These are phyloP conservation scores for Zeuzera pyrina DNA, from an alignment of 2,888 invertebrate genomes.

Conservation along the genomic window DNA sequence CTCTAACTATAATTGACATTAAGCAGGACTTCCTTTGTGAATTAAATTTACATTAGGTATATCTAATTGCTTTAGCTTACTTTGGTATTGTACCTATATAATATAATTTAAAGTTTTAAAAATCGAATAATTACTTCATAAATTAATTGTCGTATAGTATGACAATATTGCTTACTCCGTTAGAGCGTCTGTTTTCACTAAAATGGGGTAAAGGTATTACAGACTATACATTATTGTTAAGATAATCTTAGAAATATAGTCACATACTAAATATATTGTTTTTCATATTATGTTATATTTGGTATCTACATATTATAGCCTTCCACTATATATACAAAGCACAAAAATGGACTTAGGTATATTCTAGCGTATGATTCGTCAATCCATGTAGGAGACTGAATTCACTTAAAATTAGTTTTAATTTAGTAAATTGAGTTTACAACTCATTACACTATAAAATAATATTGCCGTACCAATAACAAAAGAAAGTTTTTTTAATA, in stretches of 20 bases:
- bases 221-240: neutral
- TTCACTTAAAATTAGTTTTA: conserved; percentile 21
- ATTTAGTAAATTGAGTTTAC: conserved; percentile 38
- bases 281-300: conserved; percentile 26
- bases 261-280: conserved; percentile 1
- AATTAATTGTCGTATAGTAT: conserved; percentile 3
- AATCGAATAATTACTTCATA: no score
- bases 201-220: neutral
- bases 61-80: conserved; percentile 27
- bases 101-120: conserved; percentile 11
- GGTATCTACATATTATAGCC: conserved; percentile 51
- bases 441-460: conserved; percentile 39
- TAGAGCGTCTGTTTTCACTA: neutral
- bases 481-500: conserved; percentile 16
- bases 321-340: conserved; percentile 60
- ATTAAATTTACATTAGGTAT: conserved; percentile 6
- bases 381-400: conserved; percentile 46
- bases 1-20: conserved; percentile 66
- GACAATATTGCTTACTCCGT: neutral
- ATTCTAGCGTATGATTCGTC: conserved; percentile 71
- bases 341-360: conserved; percentile 66
- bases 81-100: conserved; percentile 30
- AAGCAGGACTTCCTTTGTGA: conserved; percentile 45
- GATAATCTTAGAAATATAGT: neutral
- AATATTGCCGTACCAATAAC: conserved; percentile 48